Conservation (phyloP, 2,888 invertebrate genomes). For the Dioctria rufipes region DNA sequence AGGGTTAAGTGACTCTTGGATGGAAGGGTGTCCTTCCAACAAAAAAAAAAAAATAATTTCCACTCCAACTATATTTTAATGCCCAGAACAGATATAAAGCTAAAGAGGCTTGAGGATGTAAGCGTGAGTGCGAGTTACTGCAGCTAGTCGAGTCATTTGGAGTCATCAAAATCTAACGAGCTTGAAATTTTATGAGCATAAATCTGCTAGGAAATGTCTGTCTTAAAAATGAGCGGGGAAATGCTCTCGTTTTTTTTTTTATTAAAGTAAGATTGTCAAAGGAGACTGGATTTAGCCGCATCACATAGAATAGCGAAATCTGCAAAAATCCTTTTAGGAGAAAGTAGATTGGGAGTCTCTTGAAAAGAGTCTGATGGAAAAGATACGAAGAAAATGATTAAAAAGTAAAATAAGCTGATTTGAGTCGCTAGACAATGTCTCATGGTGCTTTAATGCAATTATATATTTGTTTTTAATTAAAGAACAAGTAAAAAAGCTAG, state of each 20-base stretch:
- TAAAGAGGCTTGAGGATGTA: conserved; percentile 8
- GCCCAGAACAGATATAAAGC: background rate
- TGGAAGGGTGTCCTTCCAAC: conserved; percentile 33
- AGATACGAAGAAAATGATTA: background rate
- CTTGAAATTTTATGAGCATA: conserved; percentile 28
- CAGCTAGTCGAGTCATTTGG: conserved; percentile 22
- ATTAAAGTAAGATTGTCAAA: conserved; percentile 34
- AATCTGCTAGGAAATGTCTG: background rate
- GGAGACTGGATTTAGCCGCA: conserved; percentile 9
- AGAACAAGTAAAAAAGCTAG: too few relatives aligned
- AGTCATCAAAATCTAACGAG: conserved; percentile 17
- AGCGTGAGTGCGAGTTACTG: conserved; percentile 9
- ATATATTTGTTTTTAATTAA: too few relatives aligned
- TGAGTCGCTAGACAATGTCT: background rate
- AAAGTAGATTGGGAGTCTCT: background rate
- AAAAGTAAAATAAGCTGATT: background rate
- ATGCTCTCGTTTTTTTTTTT: background rate
- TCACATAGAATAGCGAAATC: background rate
- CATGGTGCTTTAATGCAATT: too few relatives aligned
- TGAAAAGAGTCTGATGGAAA: background rate
- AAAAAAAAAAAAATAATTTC: background rate
- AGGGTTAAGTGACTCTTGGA: conserved; percentile 34
- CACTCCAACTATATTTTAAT: background rate
- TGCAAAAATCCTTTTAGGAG: background rate
- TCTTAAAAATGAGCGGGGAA: background rate